Base-by-base conservation (phyloP, 2,797 vertebrate species). In the Parambassis ranga region DNA sequence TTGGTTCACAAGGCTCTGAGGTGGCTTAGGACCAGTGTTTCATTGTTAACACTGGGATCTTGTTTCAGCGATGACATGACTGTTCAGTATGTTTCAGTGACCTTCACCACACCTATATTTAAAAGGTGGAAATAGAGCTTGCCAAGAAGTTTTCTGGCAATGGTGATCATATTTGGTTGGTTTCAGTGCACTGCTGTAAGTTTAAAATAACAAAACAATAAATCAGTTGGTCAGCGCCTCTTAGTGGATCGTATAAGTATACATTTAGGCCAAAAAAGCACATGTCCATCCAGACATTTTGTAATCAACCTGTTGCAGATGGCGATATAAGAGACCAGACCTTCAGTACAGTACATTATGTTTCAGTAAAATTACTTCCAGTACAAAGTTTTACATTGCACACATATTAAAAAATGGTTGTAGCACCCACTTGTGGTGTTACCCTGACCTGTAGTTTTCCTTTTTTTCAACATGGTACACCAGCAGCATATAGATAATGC, bases 101-200 rank as follows among this genome's bases (percentile, higher is more conserved):
- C 71, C 26, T 73, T 71, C 47, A 49, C 16, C 13, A 9, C 38
- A 49, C 30, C 71, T 66, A 36, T 38, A 56, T 43, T 37, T 69
- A 5, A 65, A 58, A 31, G 9, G n/a, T 24, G 22, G 37, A 70
- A 65, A 43, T 27, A 1, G 5, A 35, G 30, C 28, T 11, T 11
- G 14, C 18, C 10, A 14, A 48, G n/a, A 23, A 1, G 6, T 59
- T 65, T 26, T 53, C 22, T 6, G 15, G 19, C 24, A 35, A 35
- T 28, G 32, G 22, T 33, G 4, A 15, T 53, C n/a, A 15, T 23
- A 33, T 44, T 35, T 35, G 18, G 35, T 59, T 42, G 36, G 13
- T 27, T 46, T 19, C n/a, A 30, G 39, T 26, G 36, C 10, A 16
- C 8, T 3, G 37, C 19, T 51, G 36, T 16, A 2, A 23, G 39